These are phyloP conservation scores for Amiota minor DNA, from an alignment of 2,888 invertebrate genomes.

Conservation along the genomic window DNA sequence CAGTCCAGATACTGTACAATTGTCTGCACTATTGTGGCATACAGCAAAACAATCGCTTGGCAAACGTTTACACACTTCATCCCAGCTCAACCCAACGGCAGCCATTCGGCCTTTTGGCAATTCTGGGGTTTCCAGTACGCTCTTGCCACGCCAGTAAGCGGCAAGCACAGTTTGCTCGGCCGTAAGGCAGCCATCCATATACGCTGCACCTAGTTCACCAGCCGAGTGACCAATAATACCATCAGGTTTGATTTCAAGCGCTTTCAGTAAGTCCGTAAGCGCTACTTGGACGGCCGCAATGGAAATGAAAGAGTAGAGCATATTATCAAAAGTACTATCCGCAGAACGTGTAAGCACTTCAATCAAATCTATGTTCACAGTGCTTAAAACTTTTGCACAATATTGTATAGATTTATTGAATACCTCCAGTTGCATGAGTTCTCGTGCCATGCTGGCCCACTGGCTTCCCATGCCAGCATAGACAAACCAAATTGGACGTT, in stretches of 20 bases:
- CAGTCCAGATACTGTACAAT: slow-evolving; percentile 95
- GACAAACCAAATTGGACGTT: slow-evolving; percentile 92
- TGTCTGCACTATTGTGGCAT: slow-evolving; percentile 95
- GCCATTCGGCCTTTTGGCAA: slow-evolving; percentile 89
- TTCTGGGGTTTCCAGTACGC: slow-evolving; percentile 82
- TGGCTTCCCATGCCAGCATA: slow-evolving; percentile 99
- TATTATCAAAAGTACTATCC: slow-evolving; percentile 86
- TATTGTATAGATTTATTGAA: slow-evolving; percentile 86
- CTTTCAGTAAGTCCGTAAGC: slow-evolving; percentile 87
- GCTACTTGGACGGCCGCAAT: slow-evolving; percentile 98
- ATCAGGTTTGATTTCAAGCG: slow-evolving; percentile 86
- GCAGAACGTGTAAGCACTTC: slow-evolving; percentile 84
- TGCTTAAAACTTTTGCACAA: slow-evolving; percentile 84
- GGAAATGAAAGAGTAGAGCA: slow-evolving; percentile 91
- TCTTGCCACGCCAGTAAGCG: slow-evolving; percentile 93
- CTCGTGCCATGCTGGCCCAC: slow-evolving; percentile 95
- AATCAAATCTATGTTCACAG: slow-evolving; percentile 86
- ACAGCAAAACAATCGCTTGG: slow-evolving; percentile 89
- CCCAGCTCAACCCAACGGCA: slow-evolving; percentile 92
- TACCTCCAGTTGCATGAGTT: slow-evolving; percentile 85
- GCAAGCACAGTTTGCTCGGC: slow-evolving; percentile 94
- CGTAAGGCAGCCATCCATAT: slow-evolving; percentile 95
- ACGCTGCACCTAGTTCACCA: slow-evolving; percentile 85
- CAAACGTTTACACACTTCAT: slow-evolving; percentile 81
- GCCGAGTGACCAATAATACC: slow-evolving; percentile 96